Evolutionary conservation across 2,113 vertebrate species (phyloP).

Genomic region (Tachycineta bicolor): DNA sequence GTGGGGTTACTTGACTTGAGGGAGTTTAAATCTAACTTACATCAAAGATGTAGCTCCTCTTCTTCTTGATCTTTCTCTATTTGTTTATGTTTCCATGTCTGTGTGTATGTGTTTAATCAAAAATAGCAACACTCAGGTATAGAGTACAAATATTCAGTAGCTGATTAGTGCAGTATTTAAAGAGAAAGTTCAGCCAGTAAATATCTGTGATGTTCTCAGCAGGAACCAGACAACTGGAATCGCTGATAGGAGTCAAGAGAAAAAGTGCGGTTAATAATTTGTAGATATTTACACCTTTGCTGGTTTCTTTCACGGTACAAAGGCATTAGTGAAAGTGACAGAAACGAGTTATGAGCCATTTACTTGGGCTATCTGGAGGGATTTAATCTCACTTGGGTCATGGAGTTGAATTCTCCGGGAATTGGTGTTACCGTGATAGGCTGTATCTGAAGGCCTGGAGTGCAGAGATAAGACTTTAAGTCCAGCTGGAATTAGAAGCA

Average conservation of each 20-base stretch:
- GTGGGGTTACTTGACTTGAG: background rate
- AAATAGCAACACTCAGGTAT: background rate
- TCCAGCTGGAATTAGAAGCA: conserved; percentile 71
- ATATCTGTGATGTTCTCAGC: conserved; percentile 1
- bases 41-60: background rate
- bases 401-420: conserved; percentile 68
- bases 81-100: background rate
- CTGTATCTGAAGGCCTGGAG: conserved; percentile 72
- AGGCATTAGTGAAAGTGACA: conserved; percentile 76
- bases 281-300: conserved; percentile 69
- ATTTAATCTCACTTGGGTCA: conserved; percentile 76
- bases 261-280: conserved; percentile 58
- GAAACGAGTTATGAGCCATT: conserved; percentile 70
- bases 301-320: conserved; percentile 51
- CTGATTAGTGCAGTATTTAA: background rate
- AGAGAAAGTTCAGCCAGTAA: background rate
- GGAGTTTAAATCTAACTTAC: background rate
- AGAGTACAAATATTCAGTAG: background rate
- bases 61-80: background rate
- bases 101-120: background rate
- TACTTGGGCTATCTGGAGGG: conserved; percentile 72
- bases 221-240: background rate
- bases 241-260: background rate
- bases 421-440: conserved; percentile 69
- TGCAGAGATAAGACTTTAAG: conserved; percentile 77